Evolutionary conservation across 2,113 vertebrate species (phyloP).

Genomic region (Cottus gobio): DNA sequence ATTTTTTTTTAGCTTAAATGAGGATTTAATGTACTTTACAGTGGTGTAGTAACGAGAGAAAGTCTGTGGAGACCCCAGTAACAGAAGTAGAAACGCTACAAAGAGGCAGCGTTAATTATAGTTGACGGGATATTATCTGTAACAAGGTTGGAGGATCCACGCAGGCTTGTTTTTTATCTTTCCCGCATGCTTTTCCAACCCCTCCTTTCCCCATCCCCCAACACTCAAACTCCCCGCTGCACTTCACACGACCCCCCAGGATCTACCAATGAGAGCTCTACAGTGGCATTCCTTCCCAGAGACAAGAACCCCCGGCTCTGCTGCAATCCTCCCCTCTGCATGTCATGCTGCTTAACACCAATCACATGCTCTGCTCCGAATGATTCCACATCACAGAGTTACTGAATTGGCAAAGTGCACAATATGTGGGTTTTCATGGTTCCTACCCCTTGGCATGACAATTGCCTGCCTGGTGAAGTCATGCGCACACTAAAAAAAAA

Average conservation of each 20-base stretch:
- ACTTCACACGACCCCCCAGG: slow-evolving; percentile 66
- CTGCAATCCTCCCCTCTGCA: slow-evolving; percentile 57
- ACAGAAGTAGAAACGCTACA: slow-evolving; percentile 33
- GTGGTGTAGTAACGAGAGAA: not conserved
- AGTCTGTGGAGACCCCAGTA: not conserved
- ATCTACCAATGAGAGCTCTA: slow-evolving; percentile 79
- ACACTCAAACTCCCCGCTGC: slow-evolving; percentile 45
- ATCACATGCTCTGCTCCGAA: slow-evolving; percentile 60
- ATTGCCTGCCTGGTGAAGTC: slow-evolving; percentile 29
- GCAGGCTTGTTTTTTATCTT: slow-evolving; percentile 65
- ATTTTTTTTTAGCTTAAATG: not conserved
- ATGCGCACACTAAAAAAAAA: not conserved
- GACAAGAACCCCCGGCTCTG: slow-evolving; percentile 72
- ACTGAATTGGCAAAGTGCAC: slow-evolving; percentile 56
- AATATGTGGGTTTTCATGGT: slow-evolving; percentile 58
- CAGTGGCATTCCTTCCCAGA: slow-evolving; percentile 79
- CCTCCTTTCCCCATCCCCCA: slow-evolving; percentile 59
- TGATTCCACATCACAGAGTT: slow-evolving; percentile 63
- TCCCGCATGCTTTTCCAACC: slow-evolving; percentile 49
- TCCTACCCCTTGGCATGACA: slow-evolving; percentile 47
- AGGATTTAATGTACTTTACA: not conserved
- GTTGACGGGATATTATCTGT: slow-evolving; percentile 39
- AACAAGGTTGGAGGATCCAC: slow-evolving; percentile 47
- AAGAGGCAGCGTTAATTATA: slow-evolving; percentile 44
- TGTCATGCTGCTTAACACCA: slow-evolving; percentile 70